Percentiles rank a stretch among this genome's conserved stretches.
Conservation (phyloP, 1,140 invertebrate genomes). For the Drosophila neocordata region DNA sequence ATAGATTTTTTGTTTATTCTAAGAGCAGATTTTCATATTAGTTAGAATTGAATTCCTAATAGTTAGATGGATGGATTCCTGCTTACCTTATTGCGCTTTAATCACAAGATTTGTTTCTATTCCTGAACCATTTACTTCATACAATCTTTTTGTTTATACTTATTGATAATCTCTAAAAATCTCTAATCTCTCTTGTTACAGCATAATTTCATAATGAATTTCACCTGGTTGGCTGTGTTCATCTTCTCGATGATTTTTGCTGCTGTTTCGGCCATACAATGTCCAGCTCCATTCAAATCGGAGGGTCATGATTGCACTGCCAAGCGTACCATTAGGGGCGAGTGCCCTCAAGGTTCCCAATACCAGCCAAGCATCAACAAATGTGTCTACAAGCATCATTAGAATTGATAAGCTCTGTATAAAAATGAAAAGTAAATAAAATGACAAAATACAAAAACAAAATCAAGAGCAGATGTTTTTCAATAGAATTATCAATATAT, state of each 20-base stretch:
- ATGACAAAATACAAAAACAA: background rate
- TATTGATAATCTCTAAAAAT: too few relatives aligned
- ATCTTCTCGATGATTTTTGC: slow-evolving; percentile 60
- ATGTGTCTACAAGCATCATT: slow-evolving; percentile 49
- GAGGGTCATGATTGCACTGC: slow-evolving; percentile 29
- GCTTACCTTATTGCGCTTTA: background rate
- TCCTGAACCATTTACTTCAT: too few relatives aligned
- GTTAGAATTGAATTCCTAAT: too few relatives aligned
- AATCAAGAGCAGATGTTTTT: slow-evolving; percentile 14
- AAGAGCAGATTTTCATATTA: too few relatives aligned
- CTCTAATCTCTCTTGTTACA: too few relatives aligned
- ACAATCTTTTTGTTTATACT: too few relatives aligned
- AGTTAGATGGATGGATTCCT: too few relatives aligned
- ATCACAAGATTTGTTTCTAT: background rate
- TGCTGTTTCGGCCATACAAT: slow-evolving; percentile 52
- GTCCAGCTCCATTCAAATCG: slow-evolving; percentile 46
- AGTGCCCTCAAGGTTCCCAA: slow-evolving; percentile 53
- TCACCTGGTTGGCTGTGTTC: slow-evolving; percentile 66
- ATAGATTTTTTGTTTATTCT: too few relatives aligned
- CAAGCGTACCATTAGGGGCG: slow-evolving; percentile 59
- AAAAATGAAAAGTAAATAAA: slow-evolving; percentile 20
- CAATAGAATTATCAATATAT: slow-evolving; percentile 1
- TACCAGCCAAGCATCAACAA: slow-evolving; percentile 60
- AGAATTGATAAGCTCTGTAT: slow-evolving; percentile 9
- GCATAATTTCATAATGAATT: slow-evolving; percentile 56